phyloP scores from a whole-genome alignment of 2,113 vertebrate species.

The Stegastes partitus region DNA sequence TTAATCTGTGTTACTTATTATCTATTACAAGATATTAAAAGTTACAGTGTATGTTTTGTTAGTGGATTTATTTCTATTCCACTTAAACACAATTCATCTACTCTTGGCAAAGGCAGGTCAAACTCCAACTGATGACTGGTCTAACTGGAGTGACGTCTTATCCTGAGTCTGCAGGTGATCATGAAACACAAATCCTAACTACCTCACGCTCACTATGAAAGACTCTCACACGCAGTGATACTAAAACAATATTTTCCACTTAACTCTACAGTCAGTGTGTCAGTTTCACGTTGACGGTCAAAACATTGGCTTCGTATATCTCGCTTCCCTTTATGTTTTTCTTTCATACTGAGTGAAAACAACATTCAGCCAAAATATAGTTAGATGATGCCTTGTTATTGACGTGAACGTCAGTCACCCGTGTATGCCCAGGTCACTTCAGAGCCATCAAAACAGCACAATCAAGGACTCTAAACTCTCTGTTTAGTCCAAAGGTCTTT shows the following conservation, averaged over 20 bases:
- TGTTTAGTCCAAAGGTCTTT: conserved; percentile 48
- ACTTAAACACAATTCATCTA: background rate
- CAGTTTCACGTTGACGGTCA: conserved; percentile 25
- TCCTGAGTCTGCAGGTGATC: too few species aligned
- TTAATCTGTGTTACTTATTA: too few species aligned
- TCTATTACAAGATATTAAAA: too few species aligned
- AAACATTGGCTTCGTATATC: conserved; percentile 28
- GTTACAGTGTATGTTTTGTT: too few species aligned
- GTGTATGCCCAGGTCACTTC: conserved; percentile 6
- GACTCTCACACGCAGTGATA: conserved; percentile 34
- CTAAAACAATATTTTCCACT: conserved; percentile 65
- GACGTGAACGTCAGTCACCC: conserved; percentile 9
- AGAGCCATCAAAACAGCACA: conserved; percentile 37
- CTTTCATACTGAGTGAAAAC: conserved; percentile 15
- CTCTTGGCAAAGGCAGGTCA: conserved; percentile 30
- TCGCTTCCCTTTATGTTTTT: conserved; percentile 21
- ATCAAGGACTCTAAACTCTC: conserved; percentile 10
- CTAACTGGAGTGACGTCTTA: background rate
- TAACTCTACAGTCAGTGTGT: conserved; percentile 2
- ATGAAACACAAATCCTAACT: too few species aligned
- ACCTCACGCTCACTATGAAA: background rate
- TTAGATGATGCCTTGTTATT: conserved; percentile 28
- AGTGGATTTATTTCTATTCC: too few species aligned
- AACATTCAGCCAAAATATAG: conserved; percentile 20
- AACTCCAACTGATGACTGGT: conserved; percentile 11